Evolutionary conservation across 2,888 invertebrate genomes (phyloP), one percentile per base, ranked within the genome.

Genomic region (Coleophora flavipennella): DNA sequence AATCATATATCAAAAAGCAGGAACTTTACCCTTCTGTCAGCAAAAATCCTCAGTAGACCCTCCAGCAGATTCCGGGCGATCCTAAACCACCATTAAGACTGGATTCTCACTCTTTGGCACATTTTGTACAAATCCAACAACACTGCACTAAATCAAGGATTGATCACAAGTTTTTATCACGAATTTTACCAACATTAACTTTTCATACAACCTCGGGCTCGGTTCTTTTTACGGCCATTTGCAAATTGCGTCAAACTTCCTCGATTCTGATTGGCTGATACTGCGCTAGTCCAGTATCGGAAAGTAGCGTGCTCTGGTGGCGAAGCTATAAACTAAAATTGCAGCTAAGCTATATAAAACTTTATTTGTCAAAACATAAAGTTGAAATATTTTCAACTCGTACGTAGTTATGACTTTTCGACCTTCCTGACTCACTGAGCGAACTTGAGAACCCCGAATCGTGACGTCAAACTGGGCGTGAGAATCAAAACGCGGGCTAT

Each of bases 381-480:
- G 47, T 34, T 42, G 41, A 50, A 33, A 20, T 20, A 20, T 6
- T 27, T 12, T 35, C 25, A 46, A 27, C 41, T 20, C 39, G 41
- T 43, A 32, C 20, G 13, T 7, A 60, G 55, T 54, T 78, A 55
- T 9, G 50, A 42, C 61, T 27, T 72, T 79, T 64, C 55, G 39
- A 37, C 44, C 46, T 20, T 20, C 3, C 6, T 39, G 50, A 45
- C 46, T 43, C 33, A 85, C 85, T 85, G 75, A 65, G 67, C 53
- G 58, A 45, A 44, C 53, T 55, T 65, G 85, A 68, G 79, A 81
- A 78, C 85, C 85, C 84, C 84, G 67, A 59, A 62, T 48, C 53
- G 75, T 85, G 84, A 85, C 85, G 85, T 85, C 84, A 85, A 83
- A 80, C 83, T 81, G 85, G 85, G 85, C 85, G 85, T 85, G 84